A percentile compares a stretch with the other conserved stretches of the same genome.
Evolutionary conservation across 2,888 invertebrate genomes (phyloP).

Genomic region (Tiliacea aurago): DNA sequence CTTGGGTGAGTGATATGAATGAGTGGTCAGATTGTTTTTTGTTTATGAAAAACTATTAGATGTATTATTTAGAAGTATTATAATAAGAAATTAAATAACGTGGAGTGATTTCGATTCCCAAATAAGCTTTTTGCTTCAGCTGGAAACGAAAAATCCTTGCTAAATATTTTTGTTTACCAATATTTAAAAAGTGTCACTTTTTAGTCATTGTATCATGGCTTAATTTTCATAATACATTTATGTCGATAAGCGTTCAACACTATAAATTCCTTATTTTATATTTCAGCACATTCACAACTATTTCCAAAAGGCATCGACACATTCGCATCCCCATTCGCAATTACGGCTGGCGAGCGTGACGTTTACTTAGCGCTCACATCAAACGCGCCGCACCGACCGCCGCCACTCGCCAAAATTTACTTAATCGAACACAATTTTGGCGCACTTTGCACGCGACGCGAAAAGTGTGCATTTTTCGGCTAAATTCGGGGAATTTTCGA

Average conservation of each 20-base stretch:
- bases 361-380: constrained; percentile 85
- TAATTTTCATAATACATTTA: neutral
- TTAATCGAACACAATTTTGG: constrained; percentile 74
- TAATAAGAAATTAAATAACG: neutral
- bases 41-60: too few relatives aligned
- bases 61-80: too few relatives aligned
- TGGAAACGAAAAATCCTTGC: too few relatives aligned
- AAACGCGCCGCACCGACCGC: constrained; percentile 76
- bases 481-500: constrained; percentile 52
- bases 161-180: too few relatives aligned
- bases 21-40: constrained; percentile 16
- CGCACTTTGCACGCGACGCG: constrained; percentile 59
- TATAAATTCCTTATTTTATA: neutral
- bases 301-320: constrained; percentile 57
- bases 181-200: too few relatives aligned
- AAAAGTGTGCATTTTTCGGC: constrained; percentile 52
- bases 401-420: constrained; percentile 80
- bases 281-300: neutral
- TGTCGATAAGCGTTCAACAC: neutral
- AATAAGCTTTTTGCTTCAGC: too few relatives aligned
- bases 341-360: constrained; percentile 80
- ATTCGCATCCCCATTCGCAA: constrained; percentile 74
- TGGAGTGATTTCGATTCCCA: neutral
- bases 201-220: neutral
- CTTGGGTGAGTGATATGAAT: constrained; percentile 43